Evolutionary conservation across 30 jellyfish, hydroid and myxozoan genomes (phyloP), one percentile per base, ranked within the genome.

Genomic region (Cassiopea xamachana): DNA sequence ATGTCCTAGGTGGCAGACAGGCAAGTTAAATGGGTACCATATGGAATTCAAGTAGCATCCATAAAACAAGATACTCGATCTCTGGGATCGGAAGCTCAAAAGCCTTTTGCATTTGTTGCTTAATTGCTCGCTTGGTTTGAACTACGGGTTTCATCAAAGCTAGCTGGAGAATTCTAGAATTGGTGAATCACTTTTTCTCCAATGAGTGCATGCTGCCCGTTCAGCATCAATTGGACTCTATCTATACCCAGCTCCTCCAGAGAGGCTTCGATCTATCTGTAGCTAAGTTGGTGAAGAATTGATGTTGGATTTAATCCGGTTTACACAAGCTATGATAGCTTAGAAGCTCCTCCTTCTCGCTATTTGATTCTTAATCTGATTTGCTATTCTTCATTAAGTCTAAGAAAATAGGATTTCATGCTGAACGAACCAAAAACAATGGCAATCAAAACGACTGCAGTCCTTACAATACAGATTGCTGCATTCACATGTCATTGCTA

Each of bases 291-390:
- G 6, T 51, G 19, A 71, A 71, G 80, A 71, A 9, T 49, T 71
- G 15, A 71, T 71, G 80, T 71, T 43, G 80, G 79, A 43, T 74
- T 19, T 88, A 88, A 88, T 88, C 95, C 90, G 90, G 90, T 88
- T 88, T 78, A 83, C 84, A 82, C 68, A 72, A 69, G 95, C 85
- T 88, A 88, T 88, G 90, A 88, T 88, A 88, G 95, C 95, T 88
- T 88, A 88, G 76, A 79, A 88, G 95, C 95, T 88, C 95, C 95
- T 88, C 95, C 95, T 83, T 88, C 88, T 71, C 81, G 76, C 87
- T 62, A 77, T 88, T 88, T 79, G 81, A 88, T 68, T 88, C 90
- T 43, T 88, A 88, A 88, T 88, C 95, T 88, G 91, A 88, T 88
- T 88, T 78, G 15, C 74, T 69, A 44, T 88, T 76, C 84, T 83